These are phyloP conservation scores for Dreissena polymorpha DNA, from an alignment of 1,140 invertebrate genomes.

Conservation along the genomic window DNA sequence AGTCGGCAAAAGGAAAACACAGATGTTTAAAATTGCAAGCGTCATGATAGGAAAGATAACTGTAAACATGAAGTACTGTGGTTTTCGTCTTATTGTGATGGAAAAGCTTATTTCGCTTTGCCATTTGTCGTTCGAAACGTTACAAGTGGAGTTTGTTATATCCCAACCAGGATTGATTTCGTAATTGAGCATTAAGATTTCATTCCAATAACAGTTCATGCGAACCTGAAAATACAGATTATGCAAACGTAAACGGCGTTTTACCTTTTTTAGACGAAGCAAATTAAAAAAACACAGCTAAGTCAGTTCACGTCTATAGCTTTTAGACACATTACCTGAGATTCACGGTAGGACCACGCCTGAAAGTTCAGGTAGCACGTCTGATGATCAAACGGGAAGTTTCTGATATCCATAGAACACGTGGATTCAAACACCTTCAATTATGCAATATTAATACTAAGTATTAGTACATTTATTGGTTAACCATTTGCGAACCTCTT, in stretches of 20 bases:
- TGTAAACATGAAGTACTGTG: slow-evolving; percentile 3
- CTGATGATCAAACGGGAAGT: no score
- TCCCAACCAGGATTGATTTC: slow-evolving; percentile 26
- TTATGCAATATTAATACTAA: no score
- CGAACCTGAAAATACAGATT: not conserved
- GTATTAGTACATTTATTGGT: no score
- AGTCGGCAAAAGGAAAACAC: slow-evolving; percentile 27
- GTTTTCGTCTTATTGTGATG: slow-evolving; percentile 24
- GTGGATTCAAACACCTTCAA: no score
- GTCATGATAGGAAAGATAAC: slow-evolving; percentile 14
- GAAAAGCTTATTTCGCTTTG: not conserved
- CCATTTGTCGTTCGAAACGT: no score
- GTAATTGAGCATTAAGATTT: not conserved
- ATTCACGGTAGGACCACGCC: no score
- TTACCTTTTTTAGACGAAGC: not conserved
- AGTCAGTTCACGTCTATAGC: no score
- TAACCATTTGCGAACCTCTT: no score
- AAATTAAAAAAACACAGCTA: not conserved
- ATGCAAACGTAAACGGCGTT: not conserved
- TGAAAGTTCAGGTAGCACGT: no score
- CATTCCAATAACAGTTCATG: not conserved
- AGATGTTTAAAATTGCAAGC: slow-evolving; percentile 21
- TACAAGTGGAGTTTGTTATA: not conserved
- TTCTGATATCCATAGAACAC: no score
- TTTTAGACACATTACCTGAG: no score